phyloP scores from a whole-genome alignment of 2,888 invertebrate species.

The Pyrochroa serraticornis region DNA sequence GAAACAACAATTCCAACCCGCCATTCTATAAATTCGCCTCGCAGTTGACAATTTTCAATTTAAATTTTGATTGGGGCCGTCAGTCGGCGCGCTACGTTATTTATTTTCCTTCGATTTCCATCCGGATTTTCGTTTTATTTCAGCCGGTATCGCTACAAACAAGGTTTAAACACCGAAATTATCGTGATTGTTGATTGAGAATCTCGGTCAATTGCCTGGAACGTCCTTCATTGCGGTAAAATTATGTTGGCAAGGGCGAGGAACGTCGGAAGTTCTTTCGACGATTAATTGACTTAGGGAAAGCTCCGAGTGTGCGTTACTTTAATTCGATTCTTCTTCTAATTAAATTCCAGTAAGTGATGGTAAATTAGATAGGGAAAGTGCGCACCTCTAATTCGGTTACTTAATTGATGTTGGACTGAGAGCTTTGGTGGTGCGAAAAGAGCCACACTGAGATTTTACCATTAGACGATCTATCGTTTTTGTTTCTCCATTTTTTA shows the following conservation, averaged over 20 bases:
- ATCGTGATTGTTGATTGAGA: background rate
- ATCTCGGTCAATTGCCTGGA: background rate
- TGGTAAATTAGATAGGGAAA: conserved; percentile 17
- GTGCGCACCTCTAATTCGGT: conserved; percentile 18
- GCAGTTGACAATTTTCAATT: conserved; percentile 34
- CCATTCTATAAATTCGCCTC: conserved; percentile 28
- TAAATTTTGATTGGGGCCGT: conserved; percentile 34
- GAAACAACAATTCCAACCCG: conserved; percentile 30
- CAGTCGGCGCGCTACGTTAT: conserved; percentile 23
- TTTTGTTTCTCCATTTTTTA: too few relatives aligned
- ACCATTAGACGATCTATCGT: too few relatives aligned
- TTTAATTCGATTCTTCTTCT: conserved; percentile 20
- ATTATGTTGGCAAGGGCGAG: background rate
- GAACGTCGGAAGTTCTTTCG: conserved; percentile 2
- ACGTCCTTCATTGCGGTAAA: background rate
- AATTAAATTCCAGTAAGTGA: conserved; percentile 18
- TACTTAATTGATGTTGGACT: conserved; percentile 14
- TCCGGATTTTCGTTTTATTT: too few relatives aligned
- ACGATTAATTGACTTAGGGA: conserved; percentile 16
- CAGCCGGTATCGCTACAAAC: background rate
- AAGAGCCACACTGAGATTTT: background rate
- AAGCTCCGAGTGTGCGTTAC: conserved; percentile 13
- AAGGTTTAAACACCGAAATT: conserved; percentile 4
- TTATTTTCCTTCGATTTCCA: conserved; percentile 26
- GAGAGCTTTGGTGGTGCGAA: conserved; percentile 3